phyloP scores from a whole-genome alignment of 2,113 vertebrate genomes.

The Symphodus melops region DNA sequence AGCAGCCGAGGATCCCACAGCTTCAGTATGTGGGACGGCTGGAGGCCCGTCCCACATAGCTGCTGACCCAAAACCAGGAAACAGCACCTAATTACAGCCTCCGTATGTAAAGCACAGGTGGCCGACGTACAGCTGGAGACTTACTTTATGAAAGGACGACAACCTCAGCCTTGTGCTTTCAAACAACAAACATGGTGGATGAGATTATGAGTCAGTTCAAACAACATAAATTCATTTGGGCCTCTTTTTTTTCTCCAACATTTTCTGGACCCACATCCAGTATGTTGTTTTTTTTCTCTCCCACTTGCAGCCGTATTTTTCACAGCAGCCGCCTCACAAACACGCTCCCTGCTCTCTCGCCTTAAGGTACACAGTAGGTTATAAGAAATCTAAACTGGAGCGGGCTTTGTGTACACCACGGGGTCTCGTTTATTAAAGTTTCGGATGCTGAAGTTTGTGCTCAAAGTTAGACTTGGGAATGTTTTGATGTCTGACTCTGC shows the following conservation, averaged over 20 bases:
- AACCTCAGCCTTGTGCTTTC: neutral
- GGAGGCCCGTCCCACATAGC: conserved; percentile 69
- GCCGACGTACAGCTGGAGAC: conserved; percentile 13
- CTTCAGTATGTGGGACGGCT: conserved; percentile 58
- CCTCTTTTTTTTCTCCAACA: neutral
- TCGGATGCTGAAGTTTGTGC: conserved; percentile 21
- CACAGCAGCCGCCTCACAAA: neutral
- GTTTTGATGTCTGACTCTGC: conserved; percentile 31
- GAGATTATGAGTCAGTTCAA: neutral
- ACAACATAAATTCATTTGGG: neutral
- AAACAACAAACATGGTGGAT: too few species aligned
- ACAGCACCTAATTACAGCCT: conserved; percentile 33
- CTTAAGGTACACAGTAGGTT: conserved; percentile 8
- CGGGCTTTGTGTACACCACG: conserved; percentile 47
- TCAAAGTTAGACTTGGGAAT: conserved; percentile 50
- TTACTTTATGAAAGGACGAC: neutral
- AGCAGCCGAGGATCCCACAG: conserved; percentile 29
- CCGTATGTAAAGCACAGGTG: conserved; percentile 58
- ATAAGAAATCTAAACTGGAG: conserved; percentile 39
- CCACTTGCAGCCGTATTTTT: neutral
- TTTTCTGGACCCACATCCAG: neutral
- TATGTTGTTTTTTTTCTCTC: neutral
- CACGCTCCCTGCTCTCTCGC: neutral
- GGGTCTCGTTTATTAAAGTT: conserved; percentile 62
- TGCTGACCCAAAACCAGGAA: conserved; percentile 66